phyloP scores from a whole-genome alignment of 2,797 vertebrate species.

The Lithobates sylvaticus region DNA sequence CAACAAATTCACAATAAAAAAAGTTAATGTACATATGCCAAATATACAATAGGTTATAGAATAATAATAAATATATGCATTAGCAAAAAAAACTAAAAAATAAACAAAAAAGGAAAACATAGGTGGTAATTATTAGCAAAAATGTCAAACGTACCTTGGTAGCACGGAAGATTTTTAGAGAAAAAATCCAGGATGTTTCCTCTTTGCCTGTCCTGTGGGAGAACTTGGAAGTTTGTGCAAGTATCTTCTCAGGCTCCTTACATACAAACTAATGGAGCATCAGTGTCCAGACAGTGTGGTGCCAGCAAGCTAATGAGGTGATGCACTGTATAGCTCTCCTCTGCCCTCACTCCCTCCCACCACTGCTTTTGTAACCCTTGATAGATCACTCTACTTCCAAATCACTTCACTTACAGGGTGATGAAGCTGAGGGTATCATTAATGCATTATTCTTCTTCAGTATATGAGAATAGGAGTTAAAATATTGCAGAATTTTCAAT shows the following conservation, averaged over 20 bases:
- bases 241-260: background rate
- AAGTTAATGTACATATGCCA: background rate
- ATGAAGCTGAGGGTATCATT: background rate
- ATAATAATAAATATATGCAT: too few relatives aligned
- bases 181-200: background rate
- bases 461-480: too few relatives aligned
- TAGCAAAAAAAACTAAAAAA: background rate
- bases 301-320: slow-evolving; percentile 63
- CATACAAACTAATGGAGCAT: slow-evolving; percentile 20
- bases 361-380: slow-evolving; percentile 51
- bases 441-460: background rate
- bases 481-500: too few relatives aligned
- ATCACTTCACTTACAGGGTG: background rate
- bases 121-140: too few relatives aligned
- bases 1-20: background rate
- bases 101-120: too few relatives aligned
- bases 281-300: slow-evolving; percentile 57
- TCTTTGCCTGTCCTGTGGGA: slow-evolving; percentile 7
- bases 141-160: slow-evolving; percentile 7
- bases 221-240: slow-evolving; percentile 29
- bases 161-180: background rate
- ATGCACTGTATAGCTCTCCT: slow-evolving; percentile 37
- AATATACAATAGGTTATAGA: background rate
- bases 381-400: slow-evolving; percentile 1
- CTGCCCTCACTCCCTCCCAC: slow-evolving; percentile 39